These are phyloP conservation scores for Lacerta viridis DNA, from an alignment of 2,797 vertebrate species.

Conservation along the genomic window DNA sequence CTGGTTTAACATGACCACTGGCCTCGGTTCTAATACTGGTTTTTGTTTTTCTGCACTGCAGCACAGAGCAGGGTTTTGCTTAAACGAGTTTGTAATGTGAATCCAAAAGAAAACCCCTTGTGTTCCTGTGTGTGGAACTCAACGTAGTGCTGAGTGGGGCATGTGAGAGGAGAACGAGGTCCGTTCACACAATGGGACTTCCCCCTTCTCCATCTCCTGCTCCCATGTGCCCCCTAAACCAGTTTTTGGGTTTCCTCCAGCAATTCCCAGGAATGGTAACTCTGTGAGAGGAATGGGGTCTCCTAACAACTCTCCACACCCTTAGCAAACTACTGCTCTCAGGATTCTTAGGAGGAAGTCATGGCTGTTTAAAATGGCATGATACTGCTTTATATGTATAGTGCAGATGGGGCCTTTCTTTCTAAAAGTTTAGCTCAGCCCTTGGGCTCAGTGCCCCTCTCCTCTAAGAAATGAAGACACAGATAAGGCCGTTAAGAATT, in stretches of 20 bases:
- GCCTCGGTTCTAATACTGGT: background rate
- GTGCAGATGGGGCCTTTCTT: background rate
- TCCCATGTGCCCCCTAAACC: too few species aligned
- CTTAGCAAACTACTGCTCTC: too few species aligned
- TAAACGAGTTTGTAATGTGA: background rate
- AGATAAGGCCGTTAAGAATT: slow-evolving; percentile 8
- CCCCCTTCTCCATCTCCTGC: background rate
- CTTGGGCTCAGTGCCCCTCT: background rate
- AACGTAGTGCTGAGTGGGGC: too few species aligned
- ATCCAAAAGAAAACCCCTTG: too few species aligned
- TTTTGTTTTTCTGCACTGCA: background rate
- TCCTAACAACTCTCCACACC: too few species aligned
- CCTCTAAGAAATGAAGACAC: background rate
- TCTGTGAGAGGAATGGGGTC: too few species aligned
- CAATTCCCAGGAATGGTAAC: too few species aligned
- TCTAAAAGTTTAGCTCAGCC: background rate
- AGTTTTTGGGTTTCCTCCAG: too few species aligned
- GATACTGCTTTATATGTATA: too few species aligned
- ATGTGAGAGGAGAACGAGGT: too few species aligned
- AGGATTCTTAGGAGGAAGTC: background rate
- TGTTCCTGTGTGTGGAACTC: too few species aligned
- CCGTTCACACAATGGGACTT: background rate
- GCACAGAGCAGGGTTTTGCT: background rate
- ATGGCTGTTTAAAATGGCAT: background rate
- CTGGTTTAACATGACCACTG: background rate